phyloP scores from a whole-genome alignment of 2,888 invertebrate species.

The Pterobdella sp. region DNA sequence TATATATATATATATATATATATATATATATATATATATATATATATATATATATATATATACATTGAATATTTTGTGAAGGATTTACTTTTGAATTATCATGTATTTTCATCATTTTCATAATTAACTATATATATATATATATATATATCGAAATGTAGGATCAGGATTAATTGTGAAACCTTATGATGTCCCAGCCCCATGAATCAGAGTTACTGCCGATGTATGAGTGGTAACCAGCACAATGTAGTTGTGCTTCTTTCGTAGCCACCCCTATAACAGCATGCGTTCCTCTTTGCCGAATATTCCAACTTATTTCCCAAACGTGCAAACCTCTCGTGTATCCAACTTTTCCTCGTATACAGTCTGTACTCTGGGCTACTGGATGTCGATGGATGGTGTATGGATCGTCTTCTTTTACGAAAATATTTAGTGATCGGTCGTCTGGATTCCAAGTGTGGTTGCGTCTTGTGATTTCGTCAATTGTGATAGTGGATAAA shows the following conservation, averaged over 20 bases:
- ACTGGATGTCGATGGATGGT: conserved; percentile 95
- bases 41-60: too few species aligned
- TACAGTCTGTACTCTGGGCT: conserved; percentile 98
- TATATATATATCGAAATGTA: not conserved
- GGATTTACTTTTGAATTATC: too few species aligned
- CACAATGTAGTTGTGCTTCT: conserved; percentile 82
- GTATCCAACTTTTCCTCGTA: conserved; percentile 83
- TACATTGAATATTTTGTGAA: too few species aligned
- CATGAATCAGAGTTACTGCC: conserved; percentile 94
- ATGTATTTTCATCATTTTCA: too few species aligned
- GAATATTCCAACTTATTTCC: conserved; percentile 94
- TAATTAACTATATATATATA: too few species aligned
- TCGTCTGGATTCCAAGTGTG: conserved; percentile 95
- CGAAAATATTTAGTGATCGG: conserved; percentile 92
- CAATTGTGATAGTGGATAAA: conserved; percentile 55
- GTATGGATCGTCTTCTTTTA: conserved; percentile 94
- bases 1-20: too few species aligned
- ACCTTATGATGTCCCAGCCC: conserved; percentile 86
- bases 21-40: too few species aligned
- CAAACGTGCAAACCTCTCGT: conserved; percentile 92
- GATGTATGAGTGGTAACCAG: conserved; percentile 88
- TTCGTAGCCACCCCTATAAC: conserved; percentile 90
- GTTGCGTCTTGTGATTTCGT: conserved; percentile 59
- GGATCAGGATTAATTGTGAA: conserved; percentile 42
- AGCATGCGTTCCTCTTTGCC: conserved; percentile 95